These are phyloP conservation scores for Colletes latitarsis DNA, from an alignment of 1,140 invertebrate species.

Conservation along the genomic window DNA sequence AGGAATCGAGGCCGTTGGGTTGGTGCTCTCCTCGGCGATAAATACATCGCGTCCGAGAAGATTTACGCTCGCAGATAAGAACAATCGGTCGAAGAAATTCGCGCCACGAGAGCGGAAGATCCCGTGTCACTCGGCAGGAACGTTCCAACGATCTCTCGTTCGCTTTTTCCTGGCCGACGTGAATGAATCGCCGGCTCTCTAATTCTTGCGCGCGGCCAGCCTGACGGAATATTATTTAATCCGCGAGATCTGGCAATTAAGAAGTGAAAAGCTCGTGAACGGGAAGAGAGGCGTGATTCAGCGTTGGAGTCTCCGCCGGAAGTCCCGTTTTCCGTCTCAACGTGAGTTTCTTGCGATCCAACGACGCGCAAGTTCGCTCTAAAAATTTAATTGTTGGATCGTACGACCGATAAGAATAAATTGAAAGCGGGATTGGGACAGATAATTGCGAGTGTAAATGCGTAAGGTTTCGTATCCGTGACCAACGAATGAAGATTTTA, in stretches of 20 bases:
- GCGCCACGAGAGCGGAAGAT: conserved; percentile 26
- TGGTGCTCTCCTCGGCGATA: conserved; percentile 4
- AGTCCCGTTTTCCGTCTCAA: neutral
- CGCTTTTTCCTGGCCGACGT: neutral
- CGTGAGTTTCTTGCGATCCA: neutral
- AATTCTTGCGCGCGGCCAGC: neutral
- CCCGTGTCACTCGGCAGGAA: neutral
- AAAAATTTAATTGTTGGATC: too few species aligned
- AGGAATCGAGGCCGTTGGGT: neutral
- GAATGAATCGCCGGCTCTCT: neutral
- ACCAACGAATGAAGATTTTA: too few species aligned
- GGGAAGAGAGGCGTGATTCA: conserved; percentile 30
- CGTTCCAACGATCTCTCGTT: neutral
- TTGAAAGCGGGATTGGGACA: too few species aligned
- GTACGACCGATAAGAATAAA: too few species aligned
- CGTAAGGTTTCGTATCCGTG: too few species aligned
- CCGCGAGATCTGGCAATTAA: conserved; percentile 51
- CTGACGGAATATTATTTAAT: conserved; percentile 53
- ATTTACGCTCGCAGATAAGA: conserved; percentile 54
- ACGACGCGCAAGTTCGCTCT: neutral
- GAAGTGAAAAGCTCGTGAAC: conserved; percentile 55
- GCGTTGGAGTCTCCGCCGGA: conserved; percentile 32
- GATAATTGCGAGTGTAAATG: too few species aligned
- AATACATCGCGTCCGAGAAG: conserved; percentile 12
- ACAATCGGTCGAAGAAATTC: conserved; percentile 43